Evolutionary conservation across 2,113 vertebrate genomes (phyloP).

Genomic region (Seriola quinqueradiata): DNA sequence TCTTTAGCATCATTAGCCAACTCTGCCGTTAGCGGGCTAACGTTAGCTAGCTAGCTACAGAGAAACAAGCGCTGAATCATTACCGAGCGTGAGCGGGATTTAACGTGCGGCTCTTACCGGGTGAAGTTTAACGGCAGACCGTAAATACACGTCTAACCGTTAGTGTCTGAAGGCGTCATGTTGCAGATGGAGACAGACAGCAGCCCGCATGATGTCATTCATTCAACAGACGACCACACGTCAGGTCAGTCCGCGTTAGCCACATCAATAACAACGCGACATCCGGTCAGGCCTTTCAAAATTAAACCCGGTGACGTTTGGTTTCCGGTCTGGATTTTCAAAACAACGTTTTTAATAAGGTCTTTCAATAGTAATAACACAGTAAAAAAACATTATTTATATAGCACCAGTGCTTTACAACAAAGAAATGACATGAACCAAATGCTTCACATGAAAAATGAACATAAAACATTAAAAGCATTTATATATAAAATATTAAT

Average conservation of each 20-base stretch:
- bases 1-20: constrained; percentile 5
- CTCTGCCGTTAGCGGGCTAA: constrained; percentile 24
- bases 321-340: neutral
- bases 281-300: constrained; percentile 41
- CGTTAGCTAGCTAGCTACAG: neutral
- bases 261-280: too few relatives aligned
- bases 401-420: too few relatives aligned
- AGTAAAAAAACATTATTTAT: too few relatives aligned
- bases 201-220: constrained; percentile 67
- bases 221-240: constrained; percentile 16
- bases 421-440: too few relatives aligned
- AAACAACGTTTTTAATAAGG: neutral
- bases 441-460: too few relatives aligned
- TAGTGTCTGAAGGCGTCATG: constrained; percentile 37
- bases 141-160: neutral
- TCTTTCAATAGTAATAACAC: too few relatives aligned
- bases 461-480: too few relatives aligned
- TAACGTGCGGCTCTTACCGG: constrained; percentile 8
- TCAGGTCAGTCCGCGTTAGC: neutral
- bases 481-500: too few relatives aligned
- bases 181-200: constrained; percentile 42
- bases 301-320: neutral
- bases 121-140: neutral
- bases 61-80: constrained; percentile 2
- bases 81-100: fast-evolving